Conservation (phyloP, 1,140 invertebrate species). For the Bombus waltoni region DNA sequence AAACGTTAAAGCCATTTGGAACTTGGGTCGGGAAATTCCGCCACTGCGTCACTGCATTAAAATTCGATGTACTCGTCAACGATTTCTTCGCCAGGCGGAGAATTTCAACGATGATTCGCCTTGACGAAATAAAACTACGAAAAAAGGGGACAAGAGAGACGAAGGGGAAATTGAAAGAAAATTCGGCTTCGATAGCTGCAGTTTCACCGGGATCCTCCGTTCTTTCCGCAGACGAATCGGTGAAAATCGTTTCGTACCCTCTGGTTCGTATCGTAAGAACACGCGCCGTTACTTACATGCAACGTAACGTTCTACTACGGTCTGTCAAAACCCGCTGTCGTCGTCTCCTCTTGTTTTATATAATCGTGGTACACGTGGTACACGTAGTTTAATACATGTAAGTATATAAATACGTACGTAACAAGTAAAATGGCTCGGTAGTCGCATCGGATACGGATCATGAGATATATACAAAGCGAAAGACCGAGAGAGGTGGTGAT, state of each 20-base stretch:
- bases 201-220: conserved; percentile 14
- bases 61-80: neutral
- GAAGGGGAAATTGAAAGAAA: neutral
- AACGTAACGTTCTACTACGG: neutral
- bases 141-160: neutral
- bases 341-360: neutral
- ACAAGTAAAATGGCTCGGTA: conserved; percentile 18
- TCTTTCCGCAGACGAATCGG: conserved; percentile 19
- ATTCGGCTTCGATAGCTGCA: neutral
- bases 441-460: conserved; percentile 38
- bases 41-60: neutral
- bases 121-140: neutral
- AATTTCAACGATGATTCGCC: neutral
- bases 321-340: neutral
- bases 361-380: neutral
- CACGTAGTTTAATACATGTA: neutral
- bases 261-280: neutral
- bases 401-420: neutral
- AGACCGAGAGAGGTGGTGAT: conserved; percentile 24
- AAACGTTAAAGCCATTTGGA: neutral
- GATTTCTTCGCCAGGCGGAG: neutral
- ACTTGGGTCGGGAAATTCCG: neutral
- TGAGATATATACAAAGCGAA: conserved; percentile 41
- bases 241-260: neutral
- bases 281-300: too few species aligned